These are phyloP conservation scores for Brenthis daphne DNA, from an alignment of 2,888 invertebrate species.

Conservation along the genomic window DNA sequence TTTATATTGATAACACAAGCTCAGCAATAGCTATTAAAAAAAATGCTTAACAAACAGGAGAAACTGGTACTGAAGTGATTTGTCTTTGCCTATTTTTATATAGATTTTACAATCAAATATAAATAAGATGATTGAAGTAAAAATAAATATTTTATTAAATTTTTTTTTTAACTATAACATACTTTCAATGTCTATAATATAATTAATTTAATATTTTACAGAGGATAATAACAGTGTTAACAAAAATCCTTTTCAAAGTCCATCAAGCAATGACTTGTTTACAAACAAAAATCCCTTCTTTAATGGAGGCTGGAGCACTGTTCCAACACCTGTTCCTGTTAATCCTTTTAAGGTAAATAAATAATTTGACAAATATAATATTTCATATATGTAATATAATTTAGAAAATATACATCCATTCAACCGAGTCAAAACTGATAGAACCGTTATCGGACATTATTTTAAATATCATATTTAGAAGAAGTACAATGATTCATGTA, in stretches of 20 bases:
- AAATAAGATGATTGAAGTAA: too few species aligned
- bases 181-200: not conserved
- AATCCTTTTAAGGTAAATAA: conserved; percentile 74
- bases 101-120: too few species aligned
- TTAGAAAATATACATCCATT: conserved; percentile 23
- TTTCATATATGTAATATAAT: not conserved
- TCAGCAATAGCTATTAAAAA: too few species aligned
- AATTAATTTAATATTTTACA: conserved; percentile 49
- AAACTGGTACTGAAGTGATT: too few species aligned
- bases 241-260: conserved; percentile 78
- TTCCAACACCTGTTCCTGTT: conserved; percentile 58
- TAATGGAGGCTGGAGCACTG: conserved; percentile 70
- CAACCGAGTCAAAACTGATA: conserved; percentile 45
- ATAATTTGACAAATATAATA: not conserved
- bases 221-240: conserved; percentile 64
- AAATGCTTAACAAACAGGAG: too few species aligned
- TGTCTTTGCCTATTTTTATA: too few species aligned
- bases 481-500: conserved; percentile 37
- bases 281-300: conserved; percentile 74
- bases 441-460: conserved; percentile 46
- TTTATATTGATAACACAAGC: too few species aligned
- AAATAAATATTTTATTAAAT: too few species aligned
- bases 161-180: too few species aligned
- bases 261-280: conserved; percentile 69
- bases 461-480: conserved; percentile 28